Evolutionary conservation across 2,113 vertebrate genomes (phyloP), one percentile per base, ranked within the genome.

Genomic region (Pedetes capensis): DNA sequence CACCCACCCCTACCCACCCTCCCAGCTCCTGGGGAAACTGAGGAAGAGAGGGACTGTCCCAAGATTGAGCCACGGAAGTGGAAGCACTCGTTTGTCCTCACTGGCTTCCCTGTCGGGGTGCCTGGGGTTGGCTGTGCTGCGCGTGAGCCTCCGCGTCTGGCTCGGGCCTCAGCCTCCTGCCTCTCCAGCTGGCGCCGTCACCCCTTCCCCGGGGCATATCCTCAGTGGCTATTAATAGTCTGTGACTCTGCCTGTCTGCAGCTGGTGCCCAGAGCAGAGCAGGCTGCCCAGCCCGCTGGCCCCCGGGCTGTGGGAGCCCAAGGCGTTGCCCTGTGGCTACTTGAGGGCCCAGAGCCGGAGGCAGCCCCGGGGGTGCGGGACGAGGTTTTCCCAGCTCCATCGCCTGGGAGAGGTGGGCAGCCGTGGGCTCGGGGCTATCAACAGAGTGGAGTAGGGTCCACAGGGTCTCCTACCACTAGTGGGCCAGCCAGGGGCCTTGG

Each of bases 221-320:
- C 72, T 87, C 17, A 53, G 51, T n/a, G 44, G 75, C 72, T 93
- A 96, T 95, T 74, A 95, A 93, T 93, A 95, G 92, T 44, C 27
- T 18, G 59, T 85, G 82, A 69, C 2, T 51, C 71, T 61, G 42
- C 78, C 66, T 22, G 64, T 55, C 37, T 68, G 64, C 88, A 96
- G 96, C 89, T 74, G 89, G 86, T 78, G 34, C 87, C 96, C 80
- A 23, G 57, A 49, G 75, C 74, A n/a, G 79, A 55, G 74, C 27
- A 55, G 83, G 78, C 64, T 27, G 76, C 78, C 76, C 6, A 32
- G 63, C 76, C 76, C 66, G 29, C 25, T 75, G 3, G 47, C 34
- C 83, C 57, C 18, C 10, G 75, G 57, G 71, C n/a, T 39, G 90
- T 10, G 16, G 76, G 39, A 71, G n/a, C 18, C 72, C 47, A 29